Percentiles rank a stretch among this genome's conserved stretches.
phyloP scores from a whole-genome alignment of 2,888 invertebrate genomes.

The Falcaria lacertinaria region DNA sequence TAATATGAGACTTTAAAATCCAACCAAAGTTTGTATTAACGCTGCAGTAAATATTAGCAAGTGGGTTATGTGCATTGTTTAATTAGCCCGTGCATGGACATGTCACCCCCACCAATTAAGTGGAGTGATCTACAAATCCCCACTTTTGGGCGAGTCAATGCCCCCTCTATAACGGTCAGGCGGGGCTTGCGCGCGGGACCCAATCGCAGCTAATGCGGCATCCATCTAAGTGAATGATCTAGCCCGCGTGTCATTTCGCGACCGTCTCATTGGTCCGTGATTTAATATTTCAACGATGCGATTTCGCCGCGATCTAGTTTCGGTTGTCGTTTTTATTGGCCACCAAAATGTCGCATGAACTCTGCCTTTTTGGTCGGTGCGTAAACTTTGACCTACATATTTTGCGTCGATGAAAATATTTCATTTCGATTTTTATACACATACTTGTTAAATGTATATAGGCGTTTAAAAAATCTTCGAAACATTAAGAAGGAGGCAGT shows the following conservation, averaged over 20 bases:
- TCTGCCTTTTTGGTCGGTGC: conserved; percentile 27
- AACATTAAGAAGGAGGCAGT: background rate
- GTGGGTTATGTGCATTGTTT: conserved; percentile 24
- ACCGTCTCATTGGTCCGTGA: conserved; percentile 66
- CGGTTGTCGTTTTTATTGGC: conserved; percentile 29
- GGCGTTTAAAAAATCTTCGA: no score
- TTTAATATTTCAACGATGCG: conserved; percentile 47
- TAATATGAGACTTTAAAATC: background rate
- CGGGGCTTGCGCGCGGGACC: conserved; percentile 65
- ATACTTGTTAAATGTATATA: no score
- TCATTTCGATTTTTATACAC: background rate
- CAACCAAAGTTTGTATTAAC: background rate
- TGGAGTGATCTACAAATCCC: conserved; percentile 64
- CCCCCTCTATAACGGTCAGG: conserved; percentile 76
- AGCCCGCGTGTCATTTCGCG: conserved; percentile 74
- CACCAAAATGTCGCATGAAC: conserved; percentile 38
- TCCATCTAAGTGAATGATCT: conserved; percentile 76
- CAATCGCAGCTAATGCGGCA: conserved; percentile 67
- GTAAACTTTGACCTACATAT: conserved; percentile 50
- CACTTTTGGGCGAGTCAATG: conserved; percentile 68
- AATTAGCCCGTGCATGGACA: conserved; percentile 63
- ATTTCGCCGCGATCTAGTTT: conserved; percentile 63
- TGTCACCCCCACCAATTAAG: conserved; percentile 56
- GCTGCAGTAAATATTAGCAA: background rate
- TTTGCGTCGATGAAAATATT: background rate